Conservation (phyloP, 2,888 invertebrate genomes). For the Limnephilus rhombicus region DNA sequence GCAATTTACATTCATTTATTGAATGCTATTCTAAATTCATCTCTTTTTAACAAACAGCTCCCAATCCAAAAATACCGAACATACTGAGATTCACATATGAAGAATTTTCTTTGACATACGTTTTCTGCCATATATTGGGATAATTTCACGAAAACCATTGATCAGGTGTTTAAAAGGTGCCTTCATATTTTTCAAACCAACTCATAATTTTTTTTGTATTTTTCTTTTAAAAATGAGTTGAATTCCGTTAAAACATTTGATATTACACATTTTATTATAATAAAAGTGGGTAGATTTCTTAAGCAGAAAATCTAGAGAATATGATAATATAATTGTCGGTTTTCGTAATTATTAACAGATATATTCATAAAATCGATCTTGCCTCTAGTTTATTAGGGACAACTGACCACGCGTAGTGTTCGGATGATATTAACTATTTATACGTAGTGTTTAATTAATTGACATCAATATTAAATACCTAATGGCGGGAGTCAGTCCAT, state of each 20-base stretch:
- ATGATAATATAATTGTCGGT: neutral
- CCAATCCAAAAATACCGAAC: neutral
- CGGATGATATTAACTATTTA: neutral
- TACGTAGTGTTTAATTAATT: neutral
- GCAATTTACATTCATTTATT: slow-evolving; percentile 25
- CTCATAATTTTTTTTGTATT: too few relatives aligned
- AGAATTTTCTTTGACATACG: neutral
- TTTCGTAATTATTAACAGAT: neutral
- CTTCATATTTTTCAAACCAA: neutral
- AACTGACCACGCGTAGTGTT: neutral
- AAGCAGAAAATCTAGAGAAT: neutral
- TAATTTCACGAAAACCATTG: neutral
- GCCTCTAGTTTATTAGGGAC: neutral
- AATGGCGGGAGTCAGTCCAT: neutral
- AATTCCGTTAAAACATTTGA: neutral
- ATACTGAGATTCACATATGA: neutral
- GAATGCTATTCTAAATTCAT: slow-evolving; percentile 16
- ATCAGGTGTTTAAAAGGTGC: neutral
- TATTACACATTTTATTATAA: neutral
- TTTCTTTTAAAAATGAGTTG: neutral
- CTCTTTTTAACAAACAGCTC: slow-evolving; percentile 2
- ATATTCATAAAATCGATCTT: neutral
- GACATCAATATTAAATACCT: neutral
- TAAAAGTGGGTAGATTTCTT: neutral
- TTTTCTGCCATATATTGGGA: neutral